A percentile compares a stretch with the other conserved stretches of the same genome.
Evolutionary conservation across 2,888 invertebrate genomes (phyloP).

Genomic region (Phortica okadai): DNA sequence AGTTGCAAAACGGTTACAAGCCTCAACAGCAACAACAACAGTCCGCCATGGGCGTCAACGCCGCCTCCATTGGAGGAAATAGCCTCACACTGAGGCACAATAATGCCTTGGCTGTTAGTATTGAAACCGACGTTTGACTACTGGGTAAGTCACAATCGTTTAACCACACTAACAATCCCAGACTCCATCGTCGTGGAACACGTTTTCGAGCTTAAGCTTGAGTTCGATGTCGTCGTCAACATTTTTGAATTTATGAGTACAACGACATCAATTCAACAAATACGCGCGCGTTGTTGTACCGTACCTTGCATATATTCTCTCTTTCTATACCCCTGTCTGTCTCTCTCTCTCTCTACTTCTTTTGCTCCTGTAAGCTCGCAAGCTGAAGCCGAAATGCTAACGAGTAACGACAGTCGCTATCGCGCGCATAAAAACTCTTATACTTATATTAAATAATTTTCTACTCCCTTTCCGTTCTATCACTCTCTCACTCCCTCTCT

Average conservation of each 20-base stretch:
- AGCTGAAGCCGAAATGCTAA: neutral
- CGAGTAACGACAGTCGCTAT: neutral
- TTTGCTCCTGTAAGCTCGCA: too few species aligned
- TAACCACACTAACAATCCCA: neutral
- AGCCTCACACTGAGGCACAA: conserved; percentile 87
- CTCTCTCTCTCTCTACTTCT: too few species aligned
- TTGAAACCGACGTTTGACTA: conserved; percentile 98
- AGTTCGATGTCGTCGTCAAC: neutral
- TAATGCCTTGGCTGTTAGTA: conserved; percentile 90
- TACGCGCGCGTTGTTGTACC: neutral
- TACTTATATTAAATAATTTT: neutral
- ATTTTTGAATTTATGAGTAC: neutral
- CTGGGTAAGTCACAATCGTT: conserved; percentile 80
- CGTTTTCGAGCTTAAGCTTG: neutral
- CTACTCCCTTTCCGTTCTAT: neutral
- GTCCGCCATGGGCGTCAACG: conserved; percentile 66
- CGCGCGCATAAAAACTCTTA: neutral
- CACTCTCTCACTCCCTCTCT: neutral
- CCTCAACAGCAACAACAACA: conserved; percentile 60
- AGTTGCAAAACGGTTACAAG: conserved; percentile 59
- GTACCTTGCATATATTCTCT: too few species aligned
- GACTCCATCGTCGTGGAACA: neutral
- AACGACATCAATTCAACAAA: neutral
- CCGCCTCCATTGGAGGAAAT: conserved; percentile 74
- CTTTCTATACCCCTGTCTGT: too few species aligned